A percentile compares a stretch with the other conserved stretches of the same genome.
These are phyloP conservation scores for Apis mellifera DNA, from an alignment of 1,140 invertebrate genomes.

Conservation along the genomic window DNA sequence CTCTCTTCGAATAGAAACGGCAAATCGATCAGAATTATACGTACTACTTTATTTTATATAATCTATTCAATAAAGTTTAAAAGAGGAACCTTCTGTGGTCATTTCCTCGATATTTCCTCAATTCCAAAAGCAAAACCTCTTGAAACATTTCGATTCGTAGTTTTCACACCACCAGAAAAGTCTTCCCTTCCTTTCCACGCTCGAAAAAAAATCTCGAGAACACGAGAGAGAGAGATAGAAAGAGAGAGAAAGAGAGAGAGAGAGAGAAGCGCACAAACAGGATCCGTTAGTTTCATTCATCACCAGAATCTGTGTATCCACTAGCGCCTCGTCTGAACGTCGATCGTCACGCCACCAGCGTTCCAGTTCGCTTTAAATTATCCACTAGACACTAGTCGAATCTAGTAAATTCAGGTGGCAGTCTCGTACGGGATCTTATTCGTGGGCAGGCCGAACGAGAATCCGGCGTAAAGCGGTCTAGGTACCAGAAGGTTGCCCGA, in stretches of 20 bases:
- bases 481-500: conserved; percentile 67
- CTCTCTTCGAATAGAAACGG: too few relatives aligned
- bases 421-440: conserved; percentile 69
- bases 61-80: too few relatives aligned
- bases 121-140: not conserved
- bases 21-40: too few relatives aligned
- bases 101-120: not conserved
- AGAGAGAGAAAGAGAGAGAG: not conserved
- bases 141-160: not conserved
- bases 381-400: not conserved
- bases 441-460: conserved; percentile 49
- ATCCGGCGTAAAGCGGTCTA: conserved; percentile 73
- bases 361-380: not conserved
- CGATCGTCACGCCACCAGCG: not conserved
- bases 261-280: not conserved
- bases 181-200: too few relatives aligned
- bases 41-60: too few relatives aligned
- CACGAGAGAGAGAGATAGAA: not conserved
- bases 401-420: conserved; percentile 66
- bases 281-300: not conserved
- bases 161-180: not conserved
- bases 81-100: not conserved
- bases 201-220: too few relatives aligned
- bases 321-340: not conserved
- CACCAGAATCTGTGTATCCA: not conserved